phyloP scores from a whole-genome alignment of 2,888 invertebrate species.

The Coelinius sp. region DNA sequence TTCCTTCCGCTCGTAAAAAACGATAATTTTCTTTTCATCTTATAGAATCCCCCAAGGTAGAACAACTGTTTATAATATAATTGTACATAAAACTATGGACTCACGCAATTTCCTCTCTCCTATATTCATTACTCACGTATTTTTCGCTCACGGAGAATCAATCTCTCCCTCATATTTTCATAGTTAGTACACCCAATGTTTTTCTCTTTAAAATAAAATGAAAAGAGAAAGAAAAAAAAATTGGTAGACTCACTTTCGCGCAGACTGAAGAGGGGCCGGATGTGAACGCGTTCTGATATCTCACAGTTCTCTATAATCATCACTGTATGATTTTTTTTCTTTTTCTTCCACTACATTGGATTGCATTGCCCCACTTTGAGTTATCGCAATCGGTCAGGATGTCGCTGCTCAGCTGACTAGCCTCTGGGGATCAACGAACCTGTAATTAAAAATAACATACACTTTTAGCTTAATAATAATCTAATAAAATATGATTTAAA shows the following conservation, averaged over 20 bases:
- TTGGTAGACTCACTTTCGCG: slow-evolving; percentile 2
- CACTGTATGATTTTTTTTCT: slow-evolving; percentile 27
- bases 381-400: slow-evolving; percentile 55
- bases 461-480: too few species aligned
- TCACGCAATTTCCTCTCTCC: slow-evolving; percentile 20
- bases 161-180: background rate
- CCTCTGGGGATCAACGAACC: slow-evolving; percentile 22
- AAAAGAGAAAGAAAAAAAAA: background rate
- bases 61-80: slow-evolving; percentile 33
- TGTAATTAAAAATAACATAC: background rate
- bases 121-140: background rate
- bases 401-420: slow-evolving; percentile 50
- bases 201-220: background rate
- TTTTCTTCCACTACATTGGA: slow-evolving; percentile 25
- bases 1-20: slow-evolving; percentile 31
- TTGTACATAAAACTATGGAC: slow-evolving; percentile 23
- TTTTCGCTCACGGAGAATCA: slow-evolving; percentile 5
- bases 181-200: background rate
- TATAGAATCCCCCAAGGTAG: slow-evolving; percentile 10
- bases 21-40: slow-evolving; percentile 28
- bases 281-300: background rate
- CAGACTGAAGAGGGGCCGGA: background rate
- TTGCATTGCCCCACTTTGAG: slow-evolving; percentile 45
- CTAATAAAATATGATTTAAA: too few species aligned
- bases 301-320: slow-evolving; percentile 8